These are phyloP conservation scores for Volucella inflata DNA, from an alignment of 2,888 invertebrate species.

Conservation along the genomic window DNA sequence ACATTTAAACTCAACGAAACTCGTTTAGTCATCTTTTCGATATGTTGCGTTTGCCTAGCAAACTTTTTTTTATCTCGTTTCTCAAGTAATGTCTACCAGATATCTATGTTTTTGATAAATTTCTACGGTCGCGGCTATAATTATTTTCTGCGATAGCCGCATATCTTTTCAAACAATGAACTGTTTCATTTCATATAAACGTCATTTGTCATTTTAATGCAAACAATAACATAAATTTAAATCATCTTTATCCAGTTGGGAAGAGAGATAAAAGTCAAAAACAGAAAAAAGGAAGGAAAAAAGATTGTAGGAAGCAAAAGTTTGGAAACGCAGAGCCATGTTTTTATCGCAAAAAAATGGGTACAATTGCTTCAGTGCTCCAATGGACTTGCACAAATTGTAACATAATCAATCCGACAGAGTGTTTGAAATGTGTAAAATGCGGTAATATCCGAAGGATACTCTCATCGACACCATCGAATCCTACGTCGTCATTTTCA, in stretches of 20 bases:
- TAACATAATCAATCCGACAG: slow-evolving; percentile 94
- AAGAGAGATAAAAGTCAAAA: slow-evolving; percentile 16
- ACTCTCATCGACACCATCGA: slow-evolving; percentile 79
- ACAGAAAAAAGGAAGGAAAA: slow-evolving; percentile 35
- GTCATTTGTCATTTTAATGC: slow-evolving; percentile 25
- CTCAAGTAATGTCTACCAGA: slow-evolving; percentile 65
- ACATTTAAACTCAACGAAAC: slow-evolving; percentile 55
- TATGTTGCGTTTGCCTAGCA: slow-evolving; percentile 59
- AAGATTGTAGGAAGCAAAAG: slow-evolving; percentile 54
- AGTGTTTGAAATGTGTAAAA: slow-evolving; percentile 92
- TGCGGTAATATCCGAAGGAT: slow-evolving; percentile 89
- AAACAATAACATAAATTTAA: slow-evolving; percentile 17
- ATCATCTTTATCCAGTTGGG: slow-evolving; percentile 35
- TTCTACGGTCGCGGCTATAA: slow-evolving; percentile 68
- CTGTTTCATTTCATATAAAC: slow-evolving; percentile 50
- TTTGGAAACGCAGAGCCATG: slow-evolving; percentile 77
- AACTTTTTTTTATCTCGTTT: slow-evolving; percentile 58
- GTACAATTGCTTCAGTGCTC: slow-evolving; percentile 96
- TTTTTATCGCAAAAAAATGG: slow-evolving; percentile 85
- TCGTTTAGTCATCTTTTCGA: slow-evolving; percentile 53
- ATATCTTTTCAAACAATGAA: slow-evolving; percentile 55
- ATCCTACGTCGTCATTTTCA: slow-evolving; percentile 44
- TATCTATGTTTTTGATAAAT: slow-evolving; percentile 73
- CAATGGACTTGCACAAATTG: slow-evolving; percentile 96
- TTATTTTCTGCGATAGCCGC: slow-evolving; percentile 59